Evolutionary conservation across 37 sponge, comb jelly and placozoan species (phyloP).

Genomic region (Diacarnus erythraeanus): DNA sequence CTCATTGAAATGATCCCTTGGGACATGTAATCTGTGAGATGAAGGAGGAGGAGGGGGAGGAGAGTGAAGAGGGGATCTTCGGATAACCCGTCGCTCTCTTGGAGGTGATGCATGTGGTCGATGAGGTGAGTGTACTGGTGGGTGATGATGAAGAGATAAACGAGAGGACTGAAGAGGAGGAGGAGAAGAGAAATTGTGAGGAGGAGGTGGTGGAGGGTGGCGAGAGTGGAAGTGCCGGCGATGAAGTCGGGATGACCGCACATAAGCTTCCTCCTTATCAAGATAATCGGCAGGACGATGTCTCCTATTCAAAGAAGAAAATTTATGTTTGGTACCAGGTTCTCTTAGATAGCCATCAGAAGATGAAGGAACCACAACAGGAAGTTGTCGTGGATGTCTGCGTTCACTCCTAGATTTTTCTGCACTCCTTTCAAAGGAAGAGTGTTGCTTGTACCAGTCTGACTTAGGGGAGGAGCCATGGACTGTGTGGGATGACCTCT

Average conservation of each 20-base stretch:
- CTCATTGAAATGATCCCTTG: neutral
- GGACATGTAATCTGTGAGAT: neutral
- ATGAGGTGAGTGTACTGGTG: neutral
- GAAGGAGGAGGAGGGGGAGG: neutral
- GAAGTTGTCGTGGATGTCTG: neutral
- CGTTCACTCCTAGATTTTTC: neutral
- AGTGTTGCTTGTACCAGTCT: neutral
- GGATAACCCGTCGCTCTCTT: constrained; percentile 9
- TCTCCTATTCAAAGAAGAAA: neutral
- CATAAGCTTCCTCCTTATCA: neutral
- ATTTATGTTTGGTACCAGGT: neutral
- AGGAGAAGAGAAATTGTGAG: neutral
- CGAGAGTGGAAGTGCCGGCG: no score
- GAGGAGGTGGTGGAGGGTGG: neutral
- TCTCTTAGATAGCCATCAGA: neutral
- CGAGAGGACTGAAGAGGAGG: neutral
- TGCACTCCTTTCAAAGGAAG: neutral
- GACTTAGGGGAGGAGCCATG: neutral
- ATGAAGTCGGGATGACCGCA: neutral
- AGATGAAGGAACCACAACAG: neutral
- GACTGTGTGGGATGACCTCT: neutral
- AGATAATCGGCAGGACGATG: neutral
- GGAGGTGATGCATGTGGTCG: neutral
- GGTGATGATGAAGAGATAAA: neutral
- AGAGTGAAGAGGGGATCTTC: neutral